phyloP scores from a whole-genome alignment of 2,888 invertebrate genomes.

The Drosophila paracracens region DNA sequence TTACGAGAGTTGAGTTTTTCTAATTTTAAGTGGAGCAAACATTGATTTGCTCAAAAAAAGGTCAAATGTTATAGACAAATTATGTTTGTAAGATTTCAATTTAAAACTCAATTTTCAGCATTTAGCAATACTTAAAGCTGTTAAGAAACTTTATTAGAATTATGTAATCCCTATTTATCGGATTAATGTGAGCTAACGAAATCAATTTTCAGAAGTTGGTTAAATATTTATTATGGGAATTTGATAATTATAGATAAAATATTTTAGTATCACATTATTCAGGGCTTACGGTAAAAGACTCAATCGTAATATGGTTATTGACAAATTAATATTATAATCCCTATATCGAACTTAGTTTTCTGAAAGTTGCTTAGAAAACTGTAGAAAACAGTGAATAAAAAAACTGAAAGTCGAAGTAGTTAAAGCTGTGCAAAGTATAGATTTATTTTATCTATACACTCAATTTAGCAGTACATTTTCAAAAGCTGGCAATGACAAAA shows the following conservation, averaged over 20 bases:
- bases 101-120: neutral
- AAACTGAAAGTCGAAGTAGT: neutral
- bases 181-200: neutral
- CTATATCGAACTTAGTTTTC: no score
- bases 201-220: neutral
- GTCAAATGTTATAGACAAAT: conserved; percentile 17
- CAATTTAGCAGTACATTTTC: neutral
- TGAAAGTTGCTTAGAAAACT: no score
- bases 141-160: neutral
- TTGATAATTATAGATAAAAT: neutral
- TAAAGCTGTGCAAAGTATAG: neutral
- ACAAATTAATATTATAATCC: no score
- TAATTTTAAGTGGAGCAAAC: conserved; percentile 23
- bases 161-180: neutral
- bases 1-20: conserved; percentile 10
- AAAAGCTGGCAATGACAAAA: neutral
- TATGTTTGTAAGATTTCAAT: neutral
- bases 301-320: no score
- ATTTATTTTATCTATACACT: neutral
- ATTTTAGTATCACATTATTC: neutral
- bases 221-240: neutral
- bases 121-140: neutral
- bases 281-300: no score
- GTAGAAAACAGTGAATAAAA: neutral
- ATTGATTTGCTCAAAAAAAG: conserved; percentile 23